Conservation (phyloP, 2,888 invertebrate genomes). For the Biston betularia region DNA sequence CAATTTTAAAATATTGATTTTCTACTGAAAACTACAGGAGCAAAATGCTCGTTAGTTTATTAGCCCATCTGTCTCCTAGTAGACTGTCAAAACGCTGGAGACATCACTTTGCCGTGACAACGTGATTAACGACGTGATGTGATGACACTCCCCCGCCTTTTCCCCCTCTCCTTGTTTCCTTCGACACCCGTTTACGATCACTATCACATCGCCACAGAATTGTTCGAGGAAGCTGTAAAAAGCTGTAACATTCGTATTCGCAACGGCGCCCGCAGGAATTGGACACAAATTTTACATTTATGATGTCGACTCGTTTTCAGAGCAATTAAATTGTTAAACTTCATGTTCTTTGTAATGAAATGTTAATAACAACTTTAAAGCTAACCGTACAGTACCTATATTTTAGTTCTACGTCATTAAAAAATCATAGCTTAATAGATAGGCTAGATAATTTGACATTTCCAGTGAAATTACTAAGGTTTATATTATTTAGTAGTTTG, state of each 20-base stretch:
- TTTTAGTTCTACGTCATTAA: background rate
- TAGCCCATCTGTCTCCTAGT: slow-evolving; percentile 15
- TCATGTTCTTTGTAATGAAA: background rate
- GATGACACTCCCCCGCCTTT: slow-evolving; percentile 57
- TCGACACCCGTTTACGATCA: slow-evolving; percentile 29
- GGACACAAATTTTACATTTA: slow-evolving; percentile 31
- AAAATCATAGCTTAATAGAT: background rate
- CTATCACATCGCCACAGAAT: slow-evolving; percentile 9
- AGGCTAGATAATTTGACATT: background rate
- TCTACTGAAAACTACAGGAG: slow-evolving; percentile 11
- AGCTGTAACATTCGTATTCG: slow-evolving; percentile 35
- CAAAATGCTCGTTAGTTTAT: slow-evolving; percentile 8
- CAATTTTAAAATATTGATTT: background rate
- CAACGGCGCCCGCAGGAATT: slow-evolving; percentile 30
- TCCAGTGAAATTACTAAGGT: too few relatives aligned
- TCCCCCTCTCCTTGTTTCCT: slow-evolving; percentile 6
- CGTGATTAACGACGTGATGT: slow-evolving; percentile 72
- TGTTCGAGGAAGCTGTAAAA: slow-evolving; percentile 37
- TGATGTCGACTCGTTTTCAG: slow-evolving; percentile 33
- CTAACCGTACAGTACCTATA: background rate
- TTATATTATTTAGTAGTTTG: too few relatives aligned
- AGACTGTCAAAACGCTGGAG: slow-evolving; percentile 62
- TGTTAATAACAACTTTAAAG: slow-evolving; percentile 2
- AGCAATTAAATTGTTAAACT: slow-evolving; percentile 17
- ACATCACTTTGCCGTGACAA: slow-evolving; percentile 68